Conservation (phyloP, 2,113 vertebrate species). For the Pipra filicauda region DNA sequence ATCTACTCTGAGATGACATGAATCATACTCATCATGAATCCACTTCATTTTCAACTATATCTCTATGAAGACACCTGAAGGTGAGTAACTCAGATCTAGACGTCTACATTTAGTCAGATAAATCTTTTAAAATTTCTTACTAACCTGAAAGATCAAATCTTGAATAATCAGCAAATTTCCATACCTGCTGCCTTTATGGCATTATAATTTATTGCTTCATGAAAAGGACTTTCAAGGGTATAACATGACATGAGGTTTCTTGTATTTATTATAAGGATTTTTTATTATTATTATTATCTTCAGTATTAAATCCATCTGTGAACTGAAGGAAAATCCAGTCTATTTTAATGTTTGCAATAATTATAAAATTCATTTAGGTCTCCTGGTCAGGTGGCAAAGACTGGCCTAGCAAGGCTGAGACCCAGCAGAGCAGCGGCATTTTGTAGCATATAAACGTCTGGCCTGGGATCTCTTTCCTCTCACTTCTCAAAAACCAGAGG, state of each 20-base stretch:
- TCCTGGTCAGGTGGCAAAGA: background rate
- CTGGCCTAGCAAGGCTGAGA: background rate
- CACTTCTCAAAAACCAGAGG: background rate
- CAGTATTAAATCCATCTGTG: background rate
- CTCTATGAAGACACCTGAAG: background rate
- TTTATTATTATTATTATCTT: background rate
- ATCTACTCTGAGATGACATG: background rate
- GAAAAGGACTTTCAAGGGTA: background rate
- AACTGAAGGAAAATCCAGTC: background rate
- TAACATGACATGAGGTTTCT: background rate
- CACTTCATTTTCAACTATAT: background rate
- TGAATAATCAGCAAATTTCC: background rate
- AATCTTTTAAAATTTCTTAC: background rate
- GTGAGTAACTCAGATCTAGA: background rate
- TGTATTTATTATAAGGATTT: background rate
- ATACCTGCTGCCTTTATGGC: background rate
- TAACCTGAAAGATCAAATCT: background rate
- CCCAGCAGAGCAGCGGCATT: background rate
- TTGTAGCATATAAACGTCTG: background rate
- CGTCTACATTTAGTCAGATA: background rate
- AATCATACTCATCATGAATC: background rate
- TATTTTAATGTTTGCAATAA: background rate
- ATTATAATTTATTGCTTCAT: background rate
- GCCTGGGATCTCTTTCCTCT: background rate
- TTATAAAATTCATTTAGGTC: background rate